phyloP scores from a whole-genome alignment of 2,113 vertebrate genomes.

The Lasiurus cinereus region DNA sequence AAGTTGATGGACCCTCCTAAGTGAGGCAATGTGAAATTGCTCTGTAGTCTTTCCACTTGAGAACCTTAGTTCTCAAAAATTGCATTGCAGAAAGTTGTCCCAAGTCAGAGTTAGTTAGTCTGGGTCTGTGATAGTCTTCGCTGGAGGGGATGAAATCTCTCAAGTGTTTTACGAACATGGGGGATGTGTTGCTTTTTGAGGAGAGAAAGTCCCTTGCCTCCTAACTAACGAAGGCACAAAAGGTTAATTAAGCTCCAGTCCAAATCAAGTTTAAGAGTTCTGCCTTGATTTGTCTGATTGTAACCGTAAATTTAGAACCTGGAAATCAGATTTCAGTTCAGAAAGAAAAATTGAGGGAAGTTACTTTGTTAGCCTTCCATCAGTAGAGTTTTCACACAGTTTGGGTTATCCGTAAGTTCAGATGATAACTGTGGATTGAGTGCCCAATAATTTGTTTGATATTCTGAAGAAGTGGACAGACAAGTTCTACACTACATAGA shows the following conservation, averaged over 20 bases:
- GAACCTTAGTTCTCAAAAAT: not conserved
- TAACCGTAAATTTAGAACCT: not conserved
- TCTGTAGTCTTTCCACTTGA: not conserved
- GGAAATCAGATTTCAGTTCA: not conserved
- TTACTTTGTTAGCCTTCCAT: not conserved
- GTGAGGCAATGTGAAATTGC: not conserved
- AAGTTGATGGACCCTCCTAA: not conserved
- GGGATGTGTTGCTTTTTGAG: not conserved
- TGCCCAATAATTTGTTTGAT: not conserved
- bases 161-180: not conserved
- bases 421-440: not conserved
- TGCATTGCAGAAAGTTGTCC: not conserved
- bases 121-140: not conserved
- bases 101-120: not conserved
- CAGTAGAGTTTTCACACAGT: not conserved
- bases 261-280: not conserved
- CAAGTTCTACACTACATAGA: not conserved
- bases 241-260: not conserved
- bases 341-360: not conserved
- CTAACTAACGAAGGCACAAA: not conserved
- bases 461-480: not conserved
- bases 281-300: not conserved
- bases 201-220: not conserved
- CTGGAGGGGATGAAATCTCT: not conserved
- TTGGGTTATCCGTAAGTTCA: not conserved